Evolutionary conservation across 2,888 invertebrate species (phyloP), one percentile per base, ranked within the genome.

Genomic region (Ichneumon xanthorius): DNA sequence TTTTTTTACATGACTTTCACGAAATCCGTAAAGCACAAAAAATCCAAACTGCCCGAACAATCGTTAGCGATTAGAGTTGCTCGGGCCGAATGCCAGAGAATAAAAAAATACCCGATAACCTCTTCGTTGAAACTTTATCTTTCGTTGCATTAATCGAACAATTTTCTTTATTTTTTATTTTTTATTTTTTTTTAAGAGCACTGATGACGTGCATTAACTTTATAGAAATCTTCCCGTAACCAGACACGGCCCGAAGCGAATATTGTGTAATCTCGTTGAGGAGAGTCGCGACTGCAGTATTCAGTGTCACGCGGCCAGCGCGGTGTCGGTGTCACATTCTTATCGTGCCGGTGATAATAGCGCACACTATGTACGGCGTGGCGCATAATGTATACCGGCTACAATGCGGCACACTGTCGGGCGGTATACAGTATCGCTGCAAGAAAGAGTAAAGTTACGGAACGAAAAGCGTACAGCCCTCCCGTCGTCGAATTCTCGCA

Each of bases 281-380:
- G 65, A 72, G 67, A 78, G 63, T 53, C n/a, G 72, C 22, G 61
- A 48, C 53, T 53, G 70, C 48, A 26, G 26, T 63, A 55, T 45
- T 78, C 61, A 72, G 73, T 73, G 85, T 85, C 85, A 79, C 75
- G 85, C 82, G 85, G 78, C 71, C 71, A 79, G 79, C 76, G 65
- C 70, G 37, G 79, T 63, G 75, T 78, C 70, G 61, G 67, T 45
- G 73, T 37, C 53, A 71, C 72, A 26, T 55, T 78, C 79, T 85
- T 85, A 85, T 82, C 67, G 71, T 77, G 80, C 76, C 80, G 70
- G 58, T 79, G 85, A 85, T 82, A 85, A 85, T 63, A 75, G 68
- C 75, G 70, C 78, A 48, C 84, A 73, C 82, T 55, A 63, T 77
- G 40, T 63, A 65, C 37, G 48, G 65, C 19, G 16, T 16, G 11